Evolutionary conservation across 1,140 invertebrate species (phyloP).

Genomic region (Lordiphosa stackelbergi): DNA sequence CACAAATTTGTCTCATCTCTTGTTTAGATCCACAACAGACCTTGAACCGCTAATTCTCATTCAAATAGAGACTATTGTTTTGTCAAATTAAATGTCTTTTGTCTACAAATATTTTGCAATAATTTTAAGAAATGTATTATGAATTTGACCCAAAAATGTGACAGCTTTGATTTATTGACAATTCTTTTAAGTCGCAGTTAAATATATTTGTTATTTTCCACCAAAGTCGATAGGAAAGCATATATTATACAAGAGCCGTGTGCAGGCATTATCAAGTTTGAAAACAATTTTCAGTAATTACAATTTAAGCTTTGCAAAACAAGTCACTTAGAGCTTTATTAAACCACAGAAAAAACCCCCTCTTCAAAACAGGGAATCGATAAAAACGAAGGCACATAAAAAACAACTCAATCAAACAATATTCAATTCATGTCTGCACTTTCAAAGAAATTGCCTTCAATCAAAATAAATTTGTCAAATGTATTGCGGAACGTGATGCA

Average conservation of each 20-base stretch:
- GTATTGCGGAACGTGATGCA: conserved; percentile 65
- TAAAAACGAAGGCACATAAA: conserved; percentile 18
- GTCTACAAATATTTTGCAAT: background rate
- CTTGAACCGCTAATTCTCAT: conserved; percentile 19
- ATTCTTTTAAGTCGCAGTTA: background rate
- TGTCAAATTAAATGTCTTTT: conserved; percentile 1
- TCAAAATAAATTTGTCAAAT: conserved; percentile 73
- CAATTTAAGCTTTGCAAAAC: background rate
- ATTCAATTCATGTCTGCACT: conserved; percentile 61
- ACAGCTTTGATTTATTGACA: background rate
- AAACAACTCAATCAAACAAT: conserved; percentile 61
- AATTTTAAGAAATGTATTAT: too few relatives aligned
- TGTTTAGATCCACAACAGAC: too few relatives aligned
- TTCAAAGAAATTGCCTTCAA: conserved; percentile 64
- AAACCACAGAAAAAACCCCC: background rate
- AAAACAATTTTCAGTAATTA: background rate
- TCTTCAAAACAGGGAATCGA: background rate
- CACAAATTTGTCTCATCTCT: too few relatives aligned
- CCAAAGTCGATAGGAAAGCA: too few relatives aligned
- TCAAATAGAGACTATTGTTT: conserved; percentile 6
- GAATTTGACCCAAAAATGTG: background rate
- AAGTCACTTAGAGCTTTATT: conserved; percentile 10
- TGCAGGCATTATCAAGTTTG: too few relatives aligned
- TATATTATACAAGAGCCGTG: too few relatives aligned
- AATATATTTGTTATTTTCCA: too few relatives aligned